A percentile compares a stretch with the other conserved stretches of the same genome.
These are phyloP conservation scores for Villa cingulata DNA, from an alignment of 2,888 invertebrate genomes.

Conservation along the genomic window DNA sequence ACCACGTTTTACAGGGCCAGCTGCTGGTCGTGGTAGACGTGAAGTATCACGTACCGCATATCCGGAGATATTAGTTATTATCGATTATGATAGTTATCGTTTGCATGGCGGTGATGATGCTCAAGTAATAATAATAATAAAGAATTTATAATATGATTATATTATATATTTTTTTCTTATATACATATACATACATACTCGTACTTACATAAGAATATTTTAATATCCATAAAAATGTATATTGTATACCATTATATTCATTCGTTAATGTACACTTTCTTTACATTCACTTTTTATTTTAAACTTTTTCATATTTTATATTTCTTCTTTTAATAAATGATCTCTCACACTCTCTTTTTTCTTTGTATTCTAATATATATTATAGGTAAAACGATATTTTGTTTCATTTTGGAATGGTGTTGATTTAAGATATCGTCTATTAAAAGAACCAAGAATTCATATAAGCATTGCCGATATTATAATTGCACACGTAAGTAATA, in stretches of 20 bases:
- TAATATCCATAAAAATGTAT: no score
- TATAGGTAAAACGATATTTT: slow-evolving; percentile 83
- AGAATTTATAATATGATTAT: no score
- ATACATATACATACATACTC: no score
- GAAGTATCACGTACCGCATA: slow-evolving; percentile 87
- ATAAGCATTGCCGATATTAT: slow-evolving; percentile 92
- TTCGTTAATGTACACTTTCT: no score
- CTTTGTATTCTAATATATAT: slow-evolving; percentile 2
- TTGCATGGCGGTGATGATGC: slow-evolving; percentile 46
- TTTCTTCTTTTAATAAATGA: no score
- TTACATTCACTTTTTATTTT: no score
- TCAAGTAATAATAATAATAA: slow-evolving; percentile 36
- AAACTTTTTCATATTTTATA: no score
- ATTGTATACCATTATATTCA: no score
- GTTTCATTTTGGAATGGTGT: slow-evolving; percentile 95
- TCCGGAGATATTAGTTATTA: slow-evolving; percentile 87
- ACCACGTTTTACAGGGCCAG: slow-evolving; percentile 21
- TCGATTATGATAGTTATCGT: slow-evolving; percentile 89
- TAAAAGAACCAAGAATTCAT: slow-evolving; percentile 83
- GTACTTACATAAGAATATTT: no score
- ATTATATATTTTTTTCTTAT: not conserved
- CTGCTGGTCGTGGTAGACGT: slow-evolving; percentile 44
- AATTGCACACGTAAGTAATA: slow-evolving; percentile 68
- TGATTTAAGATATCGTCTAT: slow-evolving; percentile 77
- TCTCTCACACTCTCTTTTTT: no score